Conservation (phyloP, 2,888 invertebrate genomes). For the Alviniconcha strummeri region DNA sequence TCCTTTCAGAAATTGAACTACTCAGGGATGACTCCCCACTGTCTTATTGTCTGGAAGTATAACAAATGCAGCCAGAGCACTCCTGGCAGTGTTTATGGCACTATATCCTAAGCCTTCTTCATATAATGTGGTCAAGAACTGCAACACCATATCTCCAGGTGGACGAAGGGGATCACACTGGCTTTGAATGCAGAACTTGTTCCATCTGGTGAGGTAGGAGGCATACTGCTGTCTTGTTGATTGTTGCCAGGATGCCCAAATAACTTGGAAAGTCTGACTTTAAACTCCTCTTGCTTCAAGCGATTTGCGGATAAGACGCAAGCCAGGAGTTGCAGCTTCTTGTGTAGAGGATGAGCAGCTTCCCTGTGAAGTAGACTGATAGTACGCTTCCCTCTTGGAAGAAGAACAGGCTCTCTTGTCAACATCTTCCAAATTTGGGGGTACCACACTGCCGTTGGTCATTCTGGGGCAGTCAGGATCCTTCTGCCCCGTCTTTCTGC, state of each 20-base stretch:
- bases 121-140: background rate
- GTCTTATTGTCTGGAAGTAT: too few relatives aligned
- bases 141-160: constrained; percentile 7
- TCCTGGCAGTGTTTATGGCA: constrained; percentile 26
- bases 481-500: constrained; percentile 1
- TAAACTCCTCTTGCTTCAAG: constrained; percentile 12
- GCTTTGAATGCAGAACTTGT: constrained; percentile 30
- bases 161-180: constrained; percentile 23
- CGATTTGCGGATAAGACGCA: constrained; percentile 20
- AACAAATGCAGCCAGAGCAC: too few relatives aligned
- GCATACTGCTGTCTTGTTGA: background rate
- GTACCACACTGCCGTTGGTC: constrained; percentile 29
- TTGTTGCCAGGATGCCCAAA: constrained; percentile 33
- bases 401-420: constrained; percentile 1
- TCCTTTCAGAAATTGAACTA: too few relatives aligned
- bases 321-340: constrained; percentile 34
- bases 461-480: constrained; percentile 20
- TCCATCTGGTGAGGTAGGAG: constrained; percentile 36
- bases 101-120: constrained; percentile 23
- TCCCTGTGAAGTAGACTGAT: background rate
- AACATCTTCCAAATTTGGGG: constrained; percentile 14
- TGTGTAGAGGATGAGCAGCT: constrained; percentile 6
- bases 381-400: background rate
- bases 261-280: constrained; percentile 23
- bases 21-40: too few relatives aligned